A percentile compares a stretch with the other conserved stretches of the same genome.
Evolutionary conservation across 2,797 vertebrate species (phyloP).

Genomic region (Varecia variegata): DNA sequence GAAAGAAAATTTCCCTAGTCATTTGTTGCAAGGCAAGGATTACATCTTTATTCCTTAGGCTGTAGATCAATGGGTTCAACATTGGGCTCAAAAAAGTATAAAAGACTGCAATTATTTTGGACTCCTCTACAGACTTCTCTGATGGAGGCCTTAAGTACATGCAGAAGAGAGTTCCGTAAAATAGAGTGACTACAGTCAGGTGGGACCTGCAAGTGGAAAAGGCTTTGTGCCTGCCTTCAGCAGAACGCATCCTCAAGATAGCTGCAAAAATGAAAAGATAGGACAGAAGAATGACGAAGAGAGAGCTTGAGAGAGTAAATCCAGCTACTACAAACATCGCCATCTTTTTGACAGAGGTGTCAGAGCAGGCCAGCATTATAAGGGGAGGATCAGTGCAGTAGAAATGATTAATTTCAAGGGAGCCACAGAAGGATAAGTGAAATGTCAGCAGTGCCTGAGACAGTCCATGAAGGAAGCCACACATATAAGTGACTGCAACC

Average conservation of each 20-base stretch:
- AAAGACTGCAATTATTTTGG: constrained; percentile 70
- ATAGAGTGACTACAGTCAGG: constrained; percentile 62
- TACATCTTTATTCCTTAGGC: constrained; percentile 69
- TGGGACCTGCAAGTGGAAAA: constrained; percentile 79
- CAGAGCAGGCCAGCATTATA: constrained; percentile 65
- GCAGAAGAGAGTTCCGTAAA: constrained; percentile 73
- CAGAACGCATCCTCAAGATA: constrained; percentile 68
- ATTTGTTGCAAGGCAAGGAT: constrained; percentile 41
- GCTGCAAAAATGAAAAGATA: constrained; percentile 67
- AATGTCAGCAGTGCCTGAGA: constrained; percentile 70
- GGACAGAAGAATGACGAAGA: constrained; percentile 64
- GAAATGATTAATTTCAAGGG: constrained; percentile 73
- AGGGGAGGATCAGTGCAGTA: constrained; percentile 78
- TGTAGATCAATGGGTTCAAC: constrained; percentile 71
- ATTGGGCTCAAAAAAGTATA: constrained; percentile 68
- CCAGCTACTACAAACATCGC: constrained; percentile 52
- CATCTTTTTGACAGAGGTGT: constrained; percentile 53
- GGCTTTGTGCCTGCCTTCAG: constrained; percentile 64
- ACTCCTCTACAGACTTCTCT: constrained; percentile 50
- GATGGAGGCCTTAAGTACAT: constrained; percentile 67
- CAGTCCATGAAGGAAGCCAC: constrained; percentile 64
- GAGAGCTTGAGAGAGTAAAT: constrained; percentile 61
- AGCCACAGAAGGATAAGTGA: constrained; percentile 67
- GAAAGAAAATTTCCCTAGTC: not conserved
- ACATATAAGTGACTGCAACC: constrained; percentile 25